phyloP scores from a whole-genome alignment of 2,888 invertebrate species.

The Stenichneumon culpator region DNA sequence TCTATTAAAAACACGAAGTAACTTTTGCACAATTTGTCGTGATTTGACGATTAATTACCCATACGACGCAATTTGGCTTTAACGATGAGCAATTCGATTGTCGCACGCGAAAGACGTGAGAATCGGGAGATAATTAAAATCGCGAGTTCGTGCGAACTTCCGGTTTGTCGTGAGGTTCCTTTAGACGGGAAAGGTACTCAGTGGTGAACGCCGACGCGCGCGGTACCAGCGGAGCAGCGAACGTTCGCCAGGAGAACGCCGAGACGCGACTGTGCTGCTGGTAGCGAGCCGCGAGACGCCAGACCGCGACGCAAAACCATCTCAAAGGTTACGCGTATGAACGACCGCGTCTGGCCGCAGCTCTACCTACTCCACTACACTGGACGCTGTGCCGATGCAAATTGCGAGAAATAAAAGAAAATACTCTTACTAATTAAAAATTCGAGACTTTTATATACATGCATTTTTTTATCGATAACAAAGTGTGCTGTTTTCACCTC shows the following conservation, averaged over 20 bases:
- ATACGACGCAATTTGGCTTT: neutral
- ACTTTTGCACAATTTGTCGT: neutral
- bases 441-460: neutral
- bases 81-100: neutral
- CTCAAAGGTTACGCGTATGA: slow-evolving; percentile 74
- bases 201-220: slow-evolving; percentile 15
- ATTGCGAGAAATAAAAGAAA: neutral
- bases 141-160: neutral
- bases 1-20: neutral
- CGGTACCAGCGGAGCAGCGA: slow-evolving; percentile 44
- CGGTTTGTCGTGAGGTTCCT: slow-evolving; percentile 16
- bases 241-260: slow-evolving; percentile 73
- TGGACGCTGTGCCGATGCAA: neutral
- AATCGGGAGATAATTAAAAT: slow-evolving; percentile 1
- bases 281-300: slow-evolving; percentile 57
- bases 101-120: neutral
- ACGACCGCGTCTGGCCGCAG: slow-evolving; percentile 70
- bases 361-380: slow-evolving; percentile 71
- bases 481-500: neutral
- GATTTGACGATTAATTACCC: neutral
- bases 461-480: neutral
- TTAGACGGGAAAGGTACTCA: neutral
- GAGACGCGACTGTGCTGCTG: slow-evolving; percentile 69
- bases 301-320: slow-evolving; percentile 74
- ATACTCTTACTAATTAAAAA: neutral